phyloP scores from a whole-genome alignment of 2,888 invertebrate genomes.

The Taenaris catops region DNA sequence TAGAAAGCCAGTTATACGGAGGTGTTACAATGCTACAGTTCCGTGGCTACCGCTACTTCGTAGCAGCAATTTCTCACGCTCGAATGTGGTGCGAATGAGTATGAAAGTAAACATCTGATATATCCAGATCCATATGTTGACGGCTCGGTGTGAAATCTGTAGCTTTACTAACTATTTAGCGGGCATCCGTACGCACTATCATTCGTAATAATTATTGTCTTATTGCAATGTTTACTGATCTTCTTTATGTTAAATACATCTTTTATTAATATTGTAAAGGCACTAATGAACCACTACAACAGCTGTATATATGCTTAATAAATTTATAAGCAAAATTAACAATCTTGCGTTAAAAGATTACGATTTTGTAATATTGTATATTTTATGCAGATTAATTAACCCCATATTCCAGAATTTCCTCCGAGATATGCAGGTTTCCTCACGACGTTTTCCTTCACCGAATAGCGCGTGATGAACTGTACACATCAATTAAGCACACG shows the following conservation, averaged over 20 bases:
- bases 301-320: conserved; percentile 1
- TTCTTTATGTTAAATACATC: conserved; percentile 54
- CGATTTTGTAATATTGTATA: not conserved
- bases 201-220: conserved; percentile 79
- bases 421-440: too few species aligned
- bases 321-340: conserved; percentile 4
- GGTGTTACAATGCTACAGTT: conserved; percentile 65
- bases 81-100: conserved; percentile 72
- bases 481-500: too few species aligned
- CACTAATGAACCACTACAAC: conserved; percentile 10
- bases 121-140: conserved; percentile 79
- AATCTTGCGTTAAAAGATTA: conserved; percentile 2
- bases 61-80: conserved; percentile 68
- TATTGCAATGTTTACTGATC: conserved; percentile 68
- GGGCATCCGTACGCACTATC: conserved; percentile 67
- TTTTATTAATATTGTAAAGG: conserved; percentile 29
- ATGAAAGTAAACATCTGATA: conserved; percentile 72
- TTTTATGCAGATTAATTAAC: too few species aligned
- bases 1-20: conserved; percentile 50
- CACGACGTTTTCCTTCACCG: too few species aligned
- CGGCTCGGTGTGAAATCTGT: conserved; percentile 78
- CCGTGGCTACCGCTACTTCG: conserved; percentile 59
- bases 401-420: too few species aligned
- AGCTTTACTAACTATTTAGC: conserved; percentile 79
- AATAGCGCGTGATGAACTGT: too few species aligned